These are phyloP conservation scores for Drosophila neocordata DNA, from an alignment of 1,140 invertebrate species.

Conservation along the genomic window DNA sequence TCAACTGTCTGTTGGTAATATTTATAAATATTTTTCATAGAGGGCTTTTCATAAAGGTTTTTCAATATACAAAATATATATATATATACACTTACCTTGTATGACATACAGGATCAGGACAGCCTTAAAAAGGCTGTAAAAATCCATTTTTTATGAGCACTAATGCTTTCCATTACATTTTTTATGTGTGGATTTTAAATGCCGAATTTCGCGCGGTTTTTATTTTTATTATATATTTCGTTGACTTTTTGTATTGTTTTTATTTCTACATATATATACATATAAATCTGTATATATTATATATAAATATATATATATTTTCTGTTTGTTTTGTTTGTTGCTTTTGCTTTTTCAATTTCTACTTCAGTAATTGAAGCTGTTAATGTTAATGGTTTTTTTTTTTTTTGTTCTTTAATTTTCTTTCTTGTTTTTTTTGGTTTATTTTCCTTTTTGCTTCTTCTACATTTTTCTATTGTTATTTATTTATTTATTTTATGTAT, in stretches of 20 bases:
- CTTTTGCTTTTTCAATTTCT: slow-evolving; percentile 53
- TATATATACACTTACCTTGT: slow-evolving; percentile 67
- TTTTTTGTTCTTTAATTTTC: slow-evolving; percentile 32
- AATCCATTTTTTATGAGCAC: slow-evolving; percentile 82
- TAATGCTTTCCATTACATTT: slow-evolving; percentile 83
- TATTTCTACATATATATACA: not conserved
- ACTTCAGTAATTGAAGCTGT: slow-evolving; percentile 50
- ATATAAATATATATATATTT: not conserved
- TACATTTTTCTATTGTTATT: slow-evolving; percentile 1
- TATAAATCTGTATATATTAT: not conserved
- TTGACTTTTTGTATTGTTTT: slow-evolving; percentile 23
- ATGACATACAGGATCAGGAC: slow-evolving; percentile 81
- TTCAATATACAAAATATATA: not conserved
- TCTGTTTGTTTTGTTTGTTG: slow-evolving; percentile 40
- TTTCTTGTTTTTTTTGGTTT: slow-evolving; percentile 38
- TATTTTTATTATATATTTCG: slow-evolving; percentile 44
- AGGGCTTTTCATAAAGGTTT: not conserved
- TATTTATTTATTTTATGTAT: slow-evolving; percentile 56
- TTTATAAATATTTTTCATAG: not conserved
- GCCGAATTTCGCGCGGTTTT: slow-evolving; percentile 67
- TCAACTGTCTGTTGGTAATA: not conserved
- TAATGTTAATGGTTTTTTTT: slow-evolving; percentile 62
- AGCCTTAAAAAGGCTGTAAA: slow-evolving; percentile 82
- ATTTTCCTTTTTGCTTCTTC: slow-evolving; percentile 18
- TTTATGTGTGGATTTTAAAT: slow-evolving; percentile 75